Evolutionary conservation across 2,888 invertebrate genomes (phyloP).

Genomic region (Orthosia cruda): DNA sequence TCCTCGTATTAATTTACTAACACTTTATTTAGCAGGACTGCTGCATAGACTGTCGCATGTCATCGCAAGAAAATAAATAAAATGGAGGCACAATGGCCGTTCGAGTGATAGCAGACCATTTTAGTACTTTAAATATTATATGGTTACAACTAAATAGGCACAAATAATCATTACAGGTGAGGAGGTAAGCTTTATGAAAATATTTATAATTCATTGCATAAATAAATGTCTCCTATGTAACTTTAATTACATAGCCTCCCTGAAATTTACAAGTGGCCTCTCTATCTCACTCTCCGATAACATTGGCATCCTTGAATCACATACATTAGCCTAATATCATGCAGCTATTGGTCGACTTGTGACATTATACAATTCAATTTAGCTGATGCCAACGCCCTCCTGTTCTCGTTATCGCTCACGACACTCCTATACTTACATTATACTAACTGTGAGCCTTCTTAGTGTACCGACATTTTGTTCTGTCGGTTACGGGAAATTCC

Average conservation of each 20-base stretch:
- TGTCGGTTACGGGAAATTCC: slow-evolving; percentile 86
- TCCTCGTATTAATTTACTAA: slow-evolving; percentile 62
- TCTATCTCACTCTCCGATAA: slow-evolving; percentile 73
- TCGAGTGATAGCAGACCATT: slow-evolving; percentile 80
- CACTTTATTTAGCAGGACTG: slow-evolving; percentile 82
- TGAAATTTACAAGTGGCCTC: slow-evolving; percentile 81
- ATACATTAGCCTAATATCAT: slow-evolving; percentile 82
- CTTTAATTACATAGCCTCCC: slow-evolving; percentile 79
- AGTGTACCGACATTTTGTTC: slow-evolving; percentile 81
- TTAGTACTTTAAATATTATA: slow-evolving; percentile 80
- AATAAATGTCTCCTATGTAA: slow-evolving; percentile 85
- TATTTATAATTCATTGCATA: slow-evolving; percentile 83
- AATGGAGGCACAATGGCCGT: slow-evolving; percentile 84
- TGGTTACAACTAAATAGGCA: slow-evolving; percentile 86
- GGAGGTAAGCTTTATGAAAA: slow-evolving; percentile 85
- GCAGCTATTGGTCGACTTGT: slow-evolving; percentile 78
- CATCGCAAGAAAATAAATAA: slow-evolving; percentile 80
- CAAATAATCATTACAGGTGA: slow-evolving; percentile 84
- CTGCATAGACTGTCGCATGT: slow-evolving; percentile 76
- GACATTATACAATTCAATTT: slow-evolving; percentile 80
- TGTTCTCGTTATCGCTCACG: slow-evolving; percentile 75
- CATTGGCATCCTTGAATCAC: slow-evolving; percentile 80
- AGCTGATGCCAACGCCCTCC: slow-evolving; percentile 79
- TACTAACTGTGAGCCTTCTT: slow-evolving; percentile 79
- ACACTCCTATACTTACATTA: slow-evolving; percentile 83